Base-by-base conservation (phyloP, 2,797 vertebrate species). In the Dipus sagitta region DNA sequence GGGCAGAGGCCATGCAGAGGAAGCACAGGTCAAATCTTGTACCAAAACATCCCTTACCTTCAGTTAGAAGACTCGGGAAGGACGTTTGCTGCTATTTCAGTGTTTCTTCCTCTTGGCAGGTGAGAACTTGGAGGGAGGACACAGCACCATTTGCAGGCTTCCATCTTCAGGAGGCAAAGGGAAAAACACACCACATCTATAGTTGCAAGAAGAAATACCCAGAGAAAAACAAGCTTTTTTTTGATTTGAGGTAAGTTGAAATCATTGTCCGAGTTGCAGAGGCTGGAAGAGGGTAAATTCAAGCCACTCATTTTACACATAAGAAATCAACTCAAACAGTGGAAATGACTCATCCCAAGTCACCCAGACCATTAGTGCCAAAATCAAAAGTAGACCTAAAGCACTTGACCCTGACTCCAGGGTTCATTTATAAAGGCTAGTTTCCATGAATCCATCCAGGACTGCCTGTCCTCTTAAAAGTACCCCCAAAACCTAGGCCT, bases 401-500 rank as follows among this genome's bases (percentile, higher is more conserved):
- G 65, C 38, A 78, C 58, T 82, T 65, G 62, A 60, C 8, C 75
- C 13, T 26, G 21, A 24, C n/a, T 71, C 86, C 78, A 28, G 52
- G 6, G 12, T 70, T 93, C 54, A 13, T 75, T 90, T 64, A 2
- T 34, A 76, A 86, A 23, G 77, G 6, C 21, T 13, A 20, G 26
- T 71, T 38, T 65, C 78, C 75, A 42, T 23, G 23, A 80, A 76
- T 38, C 77, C 80, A 83, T 24, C 47, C 15, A 34, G 30, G 28
- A 67, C 28, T 60, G 47, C 64, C 42, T 71, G 71, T 81, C 42
- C 90, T 88, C 86, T 78, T 94, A 54, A 88, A 79, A 86, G 76
- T 47, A 93, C 8, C 14, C 23, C 47, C 47, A 30, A 64, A 42
- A 84, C 70, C 65, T 65, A 34, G 13, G 70, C 20, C 79, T 92